These are phyloP conservation scores for Aptenodytes forsteri DNA, from an alignment of 2,113 vertebrate species.

Conservation along the genomic window DNA sequence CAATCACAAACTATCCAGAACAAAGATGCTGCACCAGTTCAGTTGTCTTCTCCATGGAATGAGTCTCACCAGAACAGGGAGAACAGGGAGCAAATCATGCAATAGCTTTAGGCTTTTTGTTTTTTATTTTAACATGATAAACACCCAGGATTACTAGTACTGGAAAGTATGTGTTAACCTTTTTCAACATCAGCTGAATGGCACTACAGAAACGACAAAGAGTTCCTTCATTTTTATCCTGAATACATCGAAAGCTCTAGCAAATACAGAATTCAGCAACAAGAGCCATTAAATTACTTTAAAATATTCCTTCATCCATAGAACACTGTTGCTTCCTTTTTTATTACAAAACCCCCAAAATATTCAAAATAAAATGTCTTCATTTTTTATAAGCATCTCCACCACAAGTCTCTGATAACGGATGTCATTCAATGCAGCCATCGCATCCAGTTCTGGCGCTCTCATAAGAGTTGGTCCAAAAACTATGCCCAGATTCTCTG, in stretches of 20 bases:
- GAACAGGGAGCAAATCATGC: slow-evolving; percentile 88
- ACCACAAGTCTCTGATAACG: slow-evolving; percentile 99
- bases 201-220: slow-evolving; percentile 75
- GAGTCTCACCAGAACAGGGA: slow-evolving; percentile 84
- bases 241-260: slow-evolving; percentile 78
- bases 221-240: slow-evolving; percentile 83
- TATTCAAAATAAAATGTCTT: slow-evolving; percentile 91
- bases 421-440: slow-evolving; percentile 95
- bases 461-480: slow-evolving; percentile 98
- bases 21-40: slow-evolving; percentile 78
- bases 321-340: slow-evolving; percentile 65
- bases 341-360: slow-evolving; percentile 72
- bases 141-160: slow-evolving; percentile 79
- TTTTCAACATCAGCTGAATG: slow-evolving; percentile 74
- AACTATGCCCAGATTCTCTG: slow-evolving; percentile 96
- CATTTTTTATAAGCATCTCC: slow-evolving; percentile 97
- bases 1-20: slow-evolving; percentile 82
- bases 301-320: slow-evolving; percentile 80
- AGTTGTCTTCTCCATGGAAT: slow-evolving; percentile 73
- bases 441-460: slow-evolving; percentile 89
- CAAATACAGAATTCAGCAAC: slow-evolving; percentile 66
- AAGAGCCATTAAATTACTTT: slow-evolving; percentile 77
- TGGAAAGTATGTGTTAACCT: slow-evolving; percentile 75
- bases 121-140: slow-evolving; percentile 77
- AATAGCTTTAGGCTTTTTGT: slow-evolving; percentile 76